Conservation (phyloP, 2,888 invertebrate genomes). For the Sinohyriopsis cumingii region DNA sequence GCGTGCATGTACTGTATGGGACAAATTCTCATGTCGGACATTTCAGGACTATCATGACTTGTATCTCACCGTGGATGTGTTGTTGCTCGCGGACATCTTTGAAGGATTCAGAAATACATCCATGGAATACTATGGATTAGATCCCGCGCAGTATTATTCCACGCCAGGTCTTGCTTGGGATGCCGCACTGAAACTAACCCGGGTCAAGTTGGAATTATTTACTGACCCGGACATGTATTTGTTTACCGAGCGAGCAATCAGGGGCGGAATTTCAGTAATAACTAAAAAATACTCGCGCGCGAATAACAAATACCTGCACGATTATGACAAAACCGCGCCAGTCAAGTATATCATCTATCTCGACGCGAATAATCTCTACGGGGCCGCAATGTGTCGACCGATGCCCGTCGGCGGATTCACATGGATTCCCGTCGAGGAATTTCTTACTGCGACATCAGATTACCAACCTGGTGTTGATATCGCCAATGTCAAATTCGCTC, state of each 20-base stretch:
- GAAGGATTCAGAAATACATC: slow-evolving; percentile 56
- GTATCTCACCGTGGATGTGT: too few species aligned
- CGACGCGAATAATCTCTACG: slow-evolving; percentile 18
- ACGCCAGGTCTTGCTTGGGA: slow-evolving; percentile 60
- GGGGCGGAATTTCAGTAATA: slow-evolving; percentile 33
- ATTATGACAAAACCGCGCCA: too few species aligned
- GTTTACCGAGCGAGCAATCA: slow-evolving; percentile 30
- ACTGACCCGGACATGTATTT: slow-evolving; percentile 48
- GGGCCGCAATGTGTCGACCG: slow-evolving; percentile 43
- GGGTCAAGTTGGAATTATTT: slow-evolving; percentile 47
- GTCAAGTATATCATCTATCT: slow-evolving; percentile 5
- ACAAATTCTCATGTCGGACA: too few species aligned
- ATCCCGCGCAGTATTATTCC: slow-evolving; percentile 53
- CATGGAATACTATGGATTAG: slow-evolving; percentile 46
- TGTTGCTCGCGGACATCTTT: slow-evolving; percentile 64
- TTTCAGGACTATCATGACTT: too few species aligned
- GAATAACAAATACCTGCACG: too few species aligned
- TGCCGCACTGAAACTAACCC: slow-evolving; percentile 52
- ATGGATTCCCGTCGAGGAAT: too few species aligned
- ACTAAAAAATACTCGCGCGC: too few species aligned
- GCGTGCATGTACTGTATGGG: too few species aligned
- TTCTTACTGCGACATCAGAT: too few species aligned
- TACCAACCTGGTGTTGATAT: too few species aligned
- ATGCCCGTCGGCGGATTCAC: slow-evolving; percentile 51
- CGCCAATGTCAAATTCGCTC: too few species aligned